Evolutionary conservation across 2,888 invertebrate species (phyloP), one percentile per base, ranked within the genome.

Genomic region (Aleiodes testaceus): DNA sequence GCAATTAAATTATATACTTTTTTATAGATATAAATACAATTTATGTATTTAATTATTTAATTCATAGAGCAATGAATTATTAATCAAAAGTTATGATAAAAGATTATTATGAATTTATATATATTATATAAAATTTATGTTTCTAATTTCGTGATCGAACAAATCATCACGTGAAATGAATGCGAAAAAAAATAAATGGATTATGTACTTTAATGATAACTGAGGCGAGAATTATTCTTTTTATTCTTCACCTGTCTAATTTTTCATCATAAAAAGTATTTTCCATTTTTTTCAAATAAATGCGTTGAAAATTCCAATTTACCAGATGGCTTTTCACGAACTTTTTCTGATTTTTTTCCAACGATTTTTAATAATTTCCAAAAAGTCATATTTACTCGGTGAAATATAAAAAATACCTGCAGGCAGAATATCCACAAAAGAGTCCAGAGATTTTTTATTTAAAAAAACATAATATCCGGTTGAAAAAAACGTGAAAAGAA

Each of bases 1-100:
- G 42, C 18, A 36, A 42, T 55, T 55, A 14, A 55, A 55, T 59
- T 59, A 16, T 36, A 42, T 59, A 6, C 16, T 59, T 59, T 59
- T 59, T 9, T 16, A 42, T 59, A 42, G 59, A 59, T 16, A 36
- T 5, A 36, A 36, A 36, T 36, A 6, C 4, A 26, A 36, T 36
- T 36, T 42, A 11, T 16, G 14, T 42, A 42, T 59, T 16, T 42
- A 59, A 4, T 6, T 18, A 7, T 55, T 16, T 59, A 42, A 59
- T 59, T 36, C 14, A 59, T 59, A 36, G 36, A 55, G 4, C 6
- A 59, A 59, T 16, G 36, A 42, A 18, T 59, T 59, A 59, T 59
- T 36, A 36, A 36, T 36, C 3, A 59, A 42, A 36, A 16, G 12
- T n/a, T 7, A 16, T 36, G 36, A 42, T 5, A 1, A n/a, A 30